A percentile compares a stretch with the other conserved stretches of the same genome.
phyloP scores from a whole-genome alignment of 2,888 invertebrate genomes.

The Encarsia formosa region DNA sequence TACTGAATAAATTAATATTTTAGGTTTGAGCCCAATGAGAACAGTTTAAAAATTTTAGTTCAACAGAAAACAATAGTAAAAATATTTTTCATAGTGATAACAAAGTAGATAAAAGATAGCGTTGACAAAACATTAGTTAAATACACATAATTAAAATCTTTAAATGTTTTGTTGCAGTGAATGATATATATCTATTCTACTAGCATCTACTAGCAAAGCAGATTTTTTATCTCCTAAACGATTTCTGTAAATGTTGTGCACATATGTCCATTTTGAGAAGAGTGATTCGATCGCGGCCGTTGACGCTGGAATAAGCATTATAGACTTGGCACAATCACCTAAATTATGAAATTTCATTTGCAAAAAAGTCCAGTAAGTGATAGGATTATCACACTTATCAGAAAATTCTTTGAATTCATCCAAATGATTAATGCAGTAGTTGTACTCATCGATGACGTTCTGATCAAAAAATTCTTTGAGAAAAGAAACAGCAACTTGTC shows the following conservation, averaged over 20 bases:
- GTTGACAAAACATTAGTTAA: too few relatives aligned
- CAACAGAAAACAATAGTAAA: too few relatives aligned
- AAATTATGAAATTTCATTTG: not conserved
- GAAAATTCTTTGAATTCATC: not conserved
- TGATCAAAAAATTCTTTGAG: not conserved
- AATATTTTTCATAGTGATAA: too few relatives aligned
- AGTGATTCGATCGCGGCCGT: not conserved
- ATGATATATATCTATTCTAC: too few relatives aligned
- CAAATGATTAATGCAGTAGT: not conserved
- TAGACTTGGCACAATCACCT: not conserved
- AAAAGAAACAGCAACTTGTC: not conserved
- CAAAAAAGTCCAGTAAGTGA: conserved; percentile 33
- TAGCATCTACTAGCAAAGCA: not conserved
- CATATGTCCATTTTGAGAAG: not conserved
- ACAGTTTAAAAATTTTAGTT: too few relatives aligned
- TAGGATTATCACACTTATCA: conserved; percentile 31
- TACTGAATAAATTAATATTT: too few relatives aligned
- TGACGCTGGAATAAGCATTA: not conserved
- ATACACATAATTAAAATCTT: too few relatives aligned
- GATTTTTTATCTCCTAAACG: not conserved
- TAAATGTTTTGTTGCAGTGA: too few relatives aligned
- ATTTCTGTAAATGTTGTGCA: not conserved
- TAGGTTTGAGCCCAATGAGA: too few relatives aligned
- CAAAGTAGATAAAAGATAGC: too few relatives aligned
- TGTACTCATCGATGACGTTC: not conserved